A percentile compares a stretch with the other conserved stretches of the same genome.
These are phyloP conservation scores for Tylochromis polylepis DNA, from an alignment of 2,113 vertebrate genomes.

Conservation along the genomic window DNA sequence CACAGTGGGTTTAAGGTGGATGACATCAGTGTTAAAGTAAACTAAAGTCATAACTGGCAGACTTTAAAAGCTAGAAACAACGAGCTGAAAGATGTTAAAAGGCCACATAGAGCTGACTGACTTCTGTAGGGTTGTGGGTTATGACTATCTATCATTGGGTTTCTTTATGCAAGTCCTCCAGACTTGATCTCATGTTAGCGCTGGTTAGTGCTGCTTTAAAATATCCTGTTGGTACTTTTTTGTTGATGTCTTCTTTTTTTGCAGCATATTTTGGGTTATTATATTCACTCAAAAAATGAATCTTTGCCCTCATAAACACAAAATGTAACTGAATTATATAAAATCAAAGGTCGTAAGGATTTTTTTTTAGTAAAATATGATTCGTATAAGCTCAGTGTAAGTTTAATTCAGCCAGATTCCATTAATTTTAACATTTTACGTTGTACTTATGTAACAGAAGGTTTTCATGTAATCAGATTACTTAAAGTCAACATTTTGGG, in stretches of 20 bases:
- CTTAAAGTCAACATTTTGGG: not conserved
- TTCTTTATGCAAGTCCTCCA: not conserved
- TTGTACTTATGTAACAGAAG: not conserved
- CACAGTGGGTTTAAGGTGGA: not conserved
- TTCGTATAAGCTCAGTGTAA: not conserved
- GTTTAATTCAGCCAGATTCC: not conserved
- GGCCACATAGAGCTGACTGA: not conserved
- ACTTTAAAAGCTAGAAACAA: not conserved
- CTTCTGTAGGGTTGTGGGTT: not conserved
- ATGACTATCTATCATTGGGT: not conserved
- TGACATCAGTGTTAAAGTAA: not conserved
- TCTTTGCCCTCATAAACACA: not conserved
- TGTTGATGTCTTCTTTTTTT: not conserved
- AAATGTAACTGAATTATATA: not conserved
- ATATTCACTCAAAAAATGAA: not conserved
- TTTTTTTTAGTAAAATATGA: not conserved
- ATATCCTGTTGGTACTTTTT: not conserved
- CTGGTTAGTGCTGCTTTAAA: not conserved
- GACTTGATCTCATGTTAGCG: not conserved
- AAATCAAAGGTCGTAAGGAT: fast-evolving
- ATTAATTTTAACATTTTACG: not conserved
- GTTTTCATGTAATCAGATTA: not conserved
- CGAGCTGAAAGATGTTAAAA: not conserved
- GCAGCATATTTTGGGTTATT: not conserved
- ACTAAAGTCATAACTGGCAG: not conserved